phyloP scores from a whole-genome alignment of 2,797 vertebrate species.

The Eulemur mongoz region DNA sequence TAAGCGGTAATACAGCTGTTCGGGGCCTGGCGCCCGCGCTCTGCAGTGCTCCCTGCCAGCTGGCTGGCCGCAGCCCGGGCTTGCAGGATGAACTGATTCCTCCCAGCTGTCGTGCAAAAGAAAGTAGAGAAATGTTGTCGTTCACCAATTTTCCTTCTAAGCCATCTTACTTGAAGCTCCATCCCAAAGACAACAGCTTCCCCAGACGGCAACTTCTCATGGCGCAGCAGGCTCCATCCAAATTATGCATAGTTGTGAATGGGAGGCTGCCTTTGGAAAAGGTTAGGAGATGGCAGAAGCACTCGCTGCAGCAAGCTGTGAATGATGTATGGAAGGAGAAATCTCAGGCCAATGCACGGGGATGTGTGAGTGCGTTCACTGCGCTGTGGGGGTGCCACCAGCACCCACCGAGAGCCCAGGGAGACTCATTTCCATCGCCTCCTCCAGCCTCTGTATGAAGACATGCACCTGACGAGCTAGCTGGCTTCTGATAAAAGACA shows the following conservation, averaged over 20 bases:
- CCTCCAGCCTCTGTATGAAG: fast-evolving
- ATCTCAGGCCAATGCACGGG: not conserved
- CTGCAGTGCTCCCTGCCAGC: constrained; percentile 73
- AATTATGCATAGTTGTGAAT: not conserved
- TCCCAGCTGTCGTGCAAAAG: constrained; percentile 79
- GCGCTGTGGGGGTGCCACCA: fast-evolving
- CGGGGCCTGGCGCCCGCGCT: constrained; percentile 75
- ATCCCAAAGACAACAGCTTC: not conserved
- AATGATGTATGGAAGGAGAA: not conserved
- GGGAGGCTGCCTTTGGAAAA: not conserved
- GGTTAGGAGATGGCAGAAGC: not conserved
- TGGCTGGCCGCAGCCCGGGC: constrained; percentile 78
- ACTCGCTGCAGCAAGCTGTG: not conserved
- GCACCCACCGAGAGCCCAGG: not conserved
- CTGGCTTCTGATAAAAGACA: not conserved
- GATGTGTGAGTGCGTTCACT: not conserved
- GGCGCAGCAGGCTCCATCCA: not conserved
- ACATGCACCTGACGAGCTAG: not conserved
- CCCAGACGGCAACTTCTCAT: not conserved
- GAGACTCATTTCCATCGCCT: not conserved
- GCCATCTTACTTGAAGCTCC: constrained; percentile 40
- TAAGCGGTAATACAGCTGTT: constrained; percentile 68
- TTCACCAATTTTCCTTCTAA: constrained; percentile 38
- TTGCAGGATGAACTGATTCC: constrained; percentile 77
- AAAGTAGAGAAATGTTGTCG: constrained; percentile 40